Evolutionary conservation across 1,140 invertebrate genomes (phyloP).

Genomic region (Papilio glaucus): DNA sequence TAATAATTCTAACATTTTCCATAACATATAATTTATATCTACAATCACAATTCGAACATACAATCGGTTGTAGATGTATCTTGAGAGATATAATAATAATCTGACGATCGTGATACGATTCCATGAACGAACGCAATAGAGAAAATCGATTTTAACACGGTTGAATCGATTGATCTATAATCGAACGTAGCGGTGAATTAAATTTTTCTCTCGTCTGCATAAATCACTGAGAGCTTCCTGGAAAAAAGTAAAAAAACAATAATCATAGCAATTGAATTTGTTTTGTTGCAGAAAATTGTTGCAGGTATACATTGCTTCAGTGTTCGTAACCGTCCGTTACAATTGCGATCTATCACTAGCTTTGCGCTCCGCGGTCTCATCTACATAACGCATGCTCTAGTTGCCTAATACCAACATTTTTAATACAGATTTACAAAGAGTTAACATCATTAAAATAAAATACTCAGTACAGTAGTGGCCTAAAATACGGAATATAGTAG

Average conservation of each 20-base stretch:
- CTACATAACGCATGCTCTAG: conserved; percentile 9
- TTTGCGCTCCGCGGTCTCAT: background rate
- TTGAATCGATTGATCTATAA: background rate
- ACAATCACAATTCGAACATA: background rate
- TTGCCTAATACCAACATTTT: background rate
- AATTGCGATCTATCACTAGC: background rate
- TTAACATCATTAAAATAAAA: background rate
- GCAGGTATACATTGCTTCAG: background rate
- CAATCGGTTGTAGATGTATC: too few species aligned
- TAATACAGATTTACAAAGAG: background rate
- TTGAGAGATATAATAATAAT: too few species aligned
- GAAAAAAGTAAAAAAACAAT: too few species aligned
- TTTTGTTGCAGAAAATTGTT: background rate
- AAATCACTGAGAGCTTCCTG: background rate
- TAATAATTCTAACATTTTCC: background rate
- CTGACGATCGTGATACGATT: background rate
- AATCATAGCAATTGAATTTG: too few species aligned
- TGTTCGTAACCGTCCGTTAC: background rate
- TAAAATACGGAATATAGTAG: too few species aligned
- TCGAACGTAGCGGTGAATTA: background rate
- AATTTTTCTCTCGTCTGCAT: background rate
- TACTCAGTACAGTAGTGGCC: too few species aligned
- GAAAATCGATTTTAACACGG: conserved; percentile 9
- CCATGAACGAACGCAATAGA: background rate
- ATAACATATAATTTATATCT: background rate